Conservation (phyloP, 1,140 invertebrate species). For the Drosophila nannoptera region DNA sequence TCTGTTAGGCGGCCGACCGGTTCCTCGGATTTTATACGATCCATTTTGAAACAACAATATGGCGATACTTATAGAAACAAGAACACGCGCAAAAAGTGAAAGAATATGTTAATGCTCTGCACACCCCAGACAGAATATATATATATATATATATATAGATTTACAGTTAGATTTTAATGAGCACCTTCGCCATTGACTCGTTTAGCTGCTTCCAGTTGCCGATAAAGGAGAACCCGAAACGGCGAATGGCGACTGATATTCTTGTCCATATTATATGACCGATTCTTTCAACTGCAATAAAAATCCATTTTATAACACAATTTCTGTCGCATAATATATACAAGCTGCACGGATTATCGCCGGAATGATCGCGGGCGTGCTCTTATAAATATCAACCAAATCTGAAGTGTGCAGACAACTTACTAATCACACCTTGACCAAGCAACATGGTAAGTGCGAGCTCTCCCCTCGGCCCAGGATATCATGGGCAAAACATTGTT, state of each 20-base stretch:
- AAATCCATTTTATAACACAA: not conserved
- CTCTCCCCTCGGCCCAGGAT: not conserved
- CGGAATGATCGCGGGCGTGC: not conserved
- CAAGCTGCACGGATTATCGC: too few relatives aligned
- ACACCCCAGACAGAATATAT: not conserved
- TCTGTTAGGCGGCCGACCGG: conserved; percentile 31
- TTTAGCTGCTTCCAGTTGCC: conserved; percentile 28
- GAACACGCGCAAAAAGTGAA: conserved; percentile 23
- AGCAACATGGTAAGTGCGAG: conserved; percentile 61
- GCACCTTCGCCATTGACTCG: conserved; percentile 36
- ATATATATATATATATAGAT: conserved; percentile 1
- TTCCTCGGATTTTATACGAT: conserved; percentile 14
- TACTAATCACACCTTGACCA: conserved; percentile 35
- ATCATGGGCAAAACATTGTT: not conserved
- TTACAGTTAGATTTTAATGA: conserved; percentile 28
- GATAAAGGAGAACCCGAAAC: too few relatives aligned
- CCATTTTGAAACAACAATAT: conserved; percentile 16
- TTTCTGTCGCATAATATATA: not conserved
- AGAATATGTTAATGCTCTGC: conserved; percentile 15
- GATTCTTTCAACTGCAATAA: conserved; percentile 10
- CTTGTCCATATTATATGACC: conserved; percentile 32
- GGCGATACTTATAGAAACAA: conserved; percentile 6
- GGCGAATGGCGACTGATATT: not conserved
- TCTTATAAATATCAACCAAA: conserved; percentile 58
- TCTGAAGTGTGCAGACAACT: conserved; percentile 33